Evolutionary conservation across 2,113 vertebrate genomes (phyloP).

Genomic region (Gymnarchus niloticus): DNA sequence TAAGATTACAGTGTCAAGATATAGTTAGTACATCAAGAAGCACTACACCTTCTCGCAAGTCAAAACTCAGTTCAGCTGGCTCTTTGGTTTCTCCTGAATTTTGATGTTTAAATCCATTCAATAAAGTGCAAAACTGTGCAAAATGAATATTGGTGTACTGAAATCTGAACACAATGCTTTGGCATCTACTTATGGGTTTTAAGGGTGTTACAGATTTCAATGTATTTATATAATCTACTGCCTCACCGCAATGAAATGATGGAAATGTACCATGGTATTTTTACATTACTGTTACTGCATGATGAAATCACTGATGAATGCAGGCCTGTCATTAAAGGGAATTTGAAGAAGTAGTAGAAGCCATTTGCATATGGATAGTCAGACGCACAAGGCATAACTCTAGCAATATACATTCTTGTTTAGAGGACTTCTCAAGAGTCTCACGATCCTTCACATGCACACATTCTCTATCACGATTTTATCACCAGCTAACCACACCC

Average conservation of each 20-base stretch:
- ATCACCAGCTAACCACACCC: no score
- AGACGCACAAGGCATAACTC: no score
- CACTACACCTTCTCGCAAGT: conserved; percentile 57
- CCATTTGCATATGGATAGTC: no score
- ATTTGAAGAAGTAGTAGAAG: no score
- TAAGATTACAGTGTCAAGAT: conserved; percentile 36
- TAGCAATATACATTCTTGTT: no score
- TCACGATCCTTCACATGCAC: no score
- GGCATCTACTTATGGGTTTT: neutral
- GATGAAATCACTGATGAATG: neutral
- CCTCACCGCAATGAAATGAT: neutral
- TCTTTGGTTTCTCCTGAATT: conserved; percentile 22
- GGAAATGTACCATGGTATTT: neutral
- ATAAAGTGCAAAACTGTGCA: neutral
- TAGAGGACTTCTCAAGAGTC: no score
- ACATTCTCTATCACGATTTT: no score
- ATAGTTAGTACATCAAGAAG: conserved; percentile 46
- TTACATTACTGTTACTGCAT: neutral
- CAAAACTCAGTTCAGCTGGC: conserved; percentile 50
- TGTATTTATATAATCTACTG: neutral
- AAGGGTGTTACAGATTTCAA: neutral
- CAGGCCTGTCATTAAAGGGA: no score
- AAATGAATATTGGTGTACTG: neutral
- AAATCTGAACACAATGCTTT: neutral
- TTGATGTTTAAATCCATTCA: conserved; percentile 20